Conservation (phyloP, 2,888 invertebrate genomes). For the Drosophila pseudotalamancana region DNA sequence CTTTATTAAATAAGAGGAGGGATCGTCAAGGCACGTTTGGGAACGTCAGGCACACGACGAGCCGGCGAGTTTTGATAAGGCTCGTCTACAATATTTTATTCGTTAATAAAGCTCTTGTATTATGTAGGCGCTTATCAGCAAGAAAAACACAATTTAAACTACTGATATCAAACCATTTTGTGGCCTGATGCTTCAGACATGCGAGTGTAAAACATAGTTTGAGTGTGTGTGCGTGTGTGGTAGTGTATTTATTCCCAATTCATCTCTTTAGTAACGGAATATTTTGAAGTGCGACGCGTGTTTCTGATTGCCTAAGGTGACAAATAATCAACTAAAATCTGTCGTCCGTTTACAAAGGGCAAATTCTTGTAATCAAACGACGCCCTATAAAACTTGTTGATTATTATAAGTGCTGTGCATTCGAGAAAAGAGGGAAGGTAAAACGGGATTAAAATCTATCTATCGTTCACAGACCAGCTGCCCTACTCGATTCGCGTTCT, state of each 20-base stretch:
- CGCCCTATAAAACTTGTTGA: no score
- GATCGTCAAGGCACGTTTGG: slow-evolving; percentile 36
- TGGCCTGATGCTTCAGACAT: slow-evolving; percentile 34
- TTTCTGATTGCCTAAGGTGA: slow-evolving; percentile 4
- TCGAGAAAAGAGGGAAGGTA: no score
- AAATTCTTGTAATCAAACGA: background rate
- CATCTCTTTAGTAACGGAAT: slow-evolving; percentile 15
- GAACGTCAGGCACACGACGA: slow-evolving; percentile 20
- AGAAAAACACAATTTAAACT: slow-evolving; percentile 25
- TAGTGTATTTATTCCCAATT: background rate
- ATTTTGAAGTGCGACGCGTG: slow-evolving; percentile 26
- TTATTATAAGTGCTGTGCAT: no score
- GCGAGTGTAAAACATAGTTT: slow-evolving; percentile 1
- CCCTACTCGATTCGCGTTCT: slow-evolving; percentile 97
- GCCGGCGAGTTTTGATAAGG: slow-evolving; percentile 46
- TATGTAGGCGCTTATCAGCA: slow-evolving; percentile 53
- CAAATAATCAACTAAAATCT: background rate
- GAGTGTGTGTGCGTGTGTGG: background rate
- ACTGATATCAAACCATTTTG: slow-evolving; percentile 50
- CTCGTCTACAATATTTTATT: slow-evolving; percentile 14
- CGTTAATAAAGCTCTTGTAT: slow-evolving; percentile 29
- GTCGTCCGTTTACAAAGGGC: slow-evolving; percentile 11
- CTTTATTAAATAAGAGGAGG: slow-evolving; percentile 8
- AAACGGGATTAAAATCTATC: no score
- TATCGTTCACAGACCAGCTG: slow-evolving; percentile 87